These are phyloP conservation scores for Orthonychiurus folsomi DNA, from an alignment of 2,888 invertebrate genomes.

Conservation along the genomic window DNA sequence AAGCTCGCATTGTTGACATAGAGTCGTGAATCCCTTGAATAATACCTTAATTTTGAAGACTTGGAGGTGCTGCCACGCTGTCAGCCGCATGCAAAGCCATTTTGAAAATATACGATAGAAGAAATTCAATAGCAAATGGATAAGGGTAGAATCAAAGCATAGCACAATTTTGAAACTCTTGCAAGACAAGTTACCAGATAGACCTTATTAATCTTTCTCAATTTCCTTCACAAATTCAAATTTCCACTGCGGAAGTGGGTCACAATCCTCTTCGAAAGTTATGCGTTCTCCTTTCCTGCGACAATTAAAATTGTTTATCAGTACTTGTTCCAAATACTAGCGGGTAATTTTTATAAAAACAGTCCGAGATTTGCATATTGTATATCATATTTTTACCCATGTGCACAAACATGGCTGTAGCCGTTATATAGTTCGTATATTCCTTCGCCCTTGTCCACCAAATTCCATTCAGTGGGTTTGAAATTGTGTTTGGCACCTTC, in stretches of 20 bases:
- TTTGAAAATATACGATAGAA: too few relatives aligned
- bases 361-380: background rate
- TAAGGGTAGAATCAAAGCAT: too few relatives aligned
- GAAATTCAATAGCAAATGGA: too few relatives aligned
- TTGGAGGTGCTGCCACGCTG: too few relatives aligned
- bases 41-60: too few relatives aligned
- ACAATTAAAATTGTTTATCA: background rate
- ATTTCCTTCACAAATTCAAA: background rate
- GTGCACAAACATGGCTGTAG: background rate
- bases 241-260: background rate
- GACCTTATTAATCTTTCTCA: background rate
- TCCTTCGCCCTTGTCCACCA: background rate
- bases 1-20: too few relatives aligned
- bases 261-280: background rate
- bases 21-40: too few relatives aligned
- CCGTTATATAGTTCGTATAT: background rate
- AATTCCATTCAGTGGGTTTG: background rate
- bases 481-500: background rate
- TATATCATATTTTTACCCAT: background rate
- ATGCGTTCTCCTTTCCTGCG: background rate
- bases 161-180: too few relatives aligned
- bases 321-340: too few relatives aligned
- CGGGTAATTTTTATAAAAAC: too few relatives aligned
- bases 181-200: too few relatives aligned
- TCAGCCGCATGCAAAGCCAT: too few relatives aligned